These are phyloP conservation scores for Epirrita christyi DNA, from an alignment of 2,888 invertebrate genomes.

Conservation along the genomic window DNA sequence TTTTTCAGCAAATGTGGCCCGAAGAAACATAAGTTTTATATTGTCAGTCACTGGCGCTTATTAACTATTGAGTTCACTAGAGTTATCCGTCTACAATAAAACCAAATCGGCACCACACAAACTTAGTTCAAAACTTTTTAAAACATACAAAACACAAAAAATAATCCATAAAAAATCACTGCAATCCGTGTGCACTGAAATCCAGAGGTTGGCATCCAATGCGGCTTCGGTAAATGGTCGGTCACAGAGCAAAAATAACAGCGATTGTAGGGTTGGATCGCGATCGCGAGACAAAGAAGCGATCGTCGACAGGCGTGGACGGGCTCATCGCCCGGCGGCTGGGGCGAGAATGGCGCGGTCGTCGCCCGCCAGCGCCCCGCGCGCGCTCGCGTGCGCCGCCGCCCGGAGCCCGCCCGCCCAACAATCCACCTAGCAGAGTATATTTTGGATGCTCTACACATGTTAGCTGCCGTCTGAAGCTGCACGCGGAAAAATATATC, in stretches of 20 bases:
- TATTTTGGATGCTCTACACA: conserved; percentile 64
- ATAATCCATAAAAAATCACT: conserved; percentile 68
- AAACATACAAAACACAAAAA: conserved; percentile 13
- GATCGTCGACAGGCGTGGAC: conserved; percentile 40
- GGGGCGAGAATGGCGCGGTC: conserved; percentile 69
- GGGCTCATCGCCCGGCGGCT: conserved; percentile 60
- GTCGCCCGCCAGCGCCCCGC: conserved; percentile 44
- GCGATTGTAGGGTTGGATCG: conserved; percentile 51
- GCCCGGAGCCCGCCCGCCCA: conserved; percentile 66
- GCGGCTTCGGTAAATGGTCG: conserved; percentile 44
- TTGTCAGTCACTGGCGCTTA: neutral
- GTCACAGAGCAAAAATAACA: conserved; percentile 69
- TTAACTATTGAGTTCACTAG: neutral
- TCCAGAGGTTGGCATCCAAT: conserved; percentile 64
- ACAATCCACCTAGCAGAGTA: conserved; percentile 64
- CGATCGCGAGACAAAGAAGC: conserved; percentile 68
- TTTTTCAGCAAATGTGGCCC: neutral
- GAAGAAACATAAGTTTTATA: conserved; percentile 9
- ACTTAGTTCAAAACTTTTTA: conserved; percentile 23
- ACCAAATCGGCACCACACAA: conserved; percentile 9
- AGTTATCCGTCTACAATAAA: conserved; percentile 16
- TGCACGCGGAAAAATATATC: conserved; percentile 53
- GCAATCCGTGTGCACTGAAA: conserved; percentile 82
- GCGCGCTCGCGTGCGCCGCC: conserved; percentile 52
- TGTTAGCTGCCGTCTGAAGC: conserved; percentile 68